These are phyloP conservation scores for Torymus auratus DNA, from an alignment of 2,888 invertebrate genomes.

Conservation along the genomic window DNA sequence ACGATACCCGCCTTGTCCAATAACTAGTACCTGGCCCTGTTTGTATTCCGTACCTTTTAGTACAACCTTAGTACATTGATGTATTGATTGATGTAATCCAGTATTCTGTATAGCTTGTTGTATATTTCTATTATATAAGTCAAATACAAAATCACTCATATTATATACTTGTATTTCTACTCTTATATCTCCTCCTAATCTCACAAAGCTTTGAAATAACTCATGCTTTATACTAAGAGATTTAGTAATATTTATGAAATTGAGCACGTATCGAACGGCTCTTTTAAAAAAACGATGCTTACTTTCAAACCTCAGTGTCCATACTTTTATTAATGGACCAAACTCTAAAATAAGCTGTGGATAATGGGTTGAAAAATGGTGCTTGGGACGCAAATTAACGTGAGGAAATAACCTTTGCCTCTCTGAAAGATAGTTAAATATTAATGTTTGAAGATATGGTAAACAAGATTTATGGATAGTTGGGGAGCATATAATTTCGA, in stretches of 20 bases:
- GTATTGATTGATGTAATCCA: no score
- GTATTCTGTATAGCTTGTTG: no score
- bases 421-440: conserved; percentile 54
- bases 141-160: no score
- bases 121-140: no score
- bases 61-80: no score
- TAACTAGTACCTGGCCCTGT: no score
- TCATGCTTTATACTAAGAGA: conserved; percentile 52
- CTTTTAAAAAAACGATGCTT: conserved; percentile 65
- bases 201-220: conserved; percentile 42
- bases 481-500: neutral
- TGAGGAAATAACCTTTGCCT: conserved; percentile 57
- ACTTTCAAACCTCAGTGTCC: conserved; percentile 63
- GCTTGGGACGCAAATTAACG: conserved; percentile 57
- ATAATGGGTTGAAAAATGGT: conserved; percentile 60
- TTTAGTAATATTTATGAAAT: conserved; percentile 57
- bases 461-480: no score
- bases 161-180: conserved; percentile 32
- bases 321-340: conserved; percentile 61
- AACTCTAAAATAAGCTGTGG: conserved; percentile 57
- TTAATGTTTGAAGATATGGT: conserved; percentile 21
- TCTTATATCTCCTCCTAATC: conserved; percentile 45
- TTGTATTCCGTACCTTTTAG: no score
- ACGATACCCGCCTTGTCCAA: no score
- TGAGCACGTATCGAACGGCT: conserved; percentile 41